Base-by-base conservation (phyloP, 2,888 invertebrate species). In the Drosophila anceps region DNA sequence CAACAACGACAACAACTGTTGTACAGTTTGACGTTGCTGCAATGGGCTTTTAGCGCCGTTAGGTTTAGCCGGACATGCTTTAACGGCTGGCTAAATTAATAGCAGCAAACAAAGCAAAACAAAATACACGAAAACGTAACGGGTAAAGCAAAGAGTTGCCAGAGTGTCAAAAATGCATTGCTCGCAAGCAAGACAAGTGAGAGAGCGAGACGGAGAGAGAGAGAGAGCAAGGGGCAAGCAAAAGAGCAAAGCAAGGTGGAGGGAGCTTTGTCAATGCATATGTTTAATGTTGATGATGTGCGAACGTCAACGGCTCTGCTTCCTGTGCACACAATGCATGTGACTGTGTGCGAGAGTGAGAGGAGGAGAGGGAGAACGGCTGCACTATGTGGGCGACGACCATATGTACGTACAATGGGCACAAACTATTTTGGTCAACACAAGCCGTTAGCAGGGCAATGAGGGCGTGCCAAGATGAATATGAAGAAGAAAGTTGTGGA, bases 381-480 rank as follows among this genome's bases (percentile, higher is more conserved):
- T 37, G 37, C 62, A 24, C 54, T 51, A 67, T 76, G 72, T 72
- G 61, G 66, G 66, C 39, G 59, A 41, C 51, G 31, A 57, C n/a
- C n/a, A n/a, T n/a, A n/a, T n/a, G n/a, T 55, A 57, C 35, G 24
- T 41, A 63, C 61, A 77, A 77, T 79, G 79, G 58, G 61, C 46
- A 41, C 64, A 71, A 71, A 67, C 79, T 71, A 74, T 71, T 78
- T 77, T 67, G 61, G 79, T 74, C 66, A 70, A 64, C 50, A 27
- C 48, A 61, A 54, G 39, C 51, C 58, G 64, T 61, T 67, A 58
- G 50, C 24, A 29, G 41, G 24, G 15, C 15, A 1, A 20, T 13
- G 24, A 12, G 43, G 18, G 51, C 20, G 29, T 5, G 15, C 13
- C 20, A 6, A 51, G 24, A 46, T 50, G 24, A 51, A 61, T 50